Conservation (phyloP, 2,113 vertebrate genomes). For the Salvelinus alpinus region DNA sequence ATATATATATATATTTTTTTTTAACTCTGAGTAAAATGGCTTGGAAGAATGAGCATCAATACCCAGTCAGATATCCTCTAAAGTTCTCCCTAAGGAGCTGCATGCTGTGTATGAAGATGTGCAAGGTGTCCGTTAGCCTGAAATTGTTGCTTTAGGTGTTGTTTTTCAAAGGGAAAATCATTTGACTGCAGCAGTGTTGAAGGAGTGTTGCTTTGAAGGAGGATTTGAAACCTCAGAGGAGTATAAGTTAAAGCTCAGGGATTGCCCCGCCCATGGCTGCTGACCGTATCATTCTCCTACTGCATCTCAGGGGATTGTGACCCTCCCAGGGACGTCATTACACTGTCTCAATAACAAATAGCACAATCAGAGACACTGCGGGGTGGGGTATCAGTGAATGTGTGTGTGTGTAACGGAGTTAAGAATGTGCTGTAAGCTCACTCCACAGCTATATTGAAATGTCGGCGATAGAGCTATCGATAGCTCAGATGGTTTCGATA, state of each 20-base stretch:
- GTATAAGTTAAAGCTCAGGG: neutral
- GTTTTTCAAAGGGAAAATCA: neutral
- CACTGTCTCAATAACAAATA: conserved; percentile 8
- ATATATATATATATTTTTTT: too few relatives aligned
- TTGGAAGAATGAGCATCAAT: too few relatives aligned
- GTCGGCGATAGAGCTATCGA: too few relatives aligned
- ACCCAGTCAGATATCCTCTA: too few relatives aligned
- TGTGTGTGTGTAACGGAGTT: neutral
- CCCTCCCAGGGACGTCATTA: conserved; percentile 10
- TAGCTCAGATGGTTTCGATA: too few relatives aligned
- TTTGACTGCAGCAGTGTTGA: neutral
- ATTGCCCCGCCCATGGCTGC: neutral
- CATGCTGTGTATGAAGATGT: too few relatives aligned
- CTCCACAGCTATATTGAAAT: too few relatives aligned
- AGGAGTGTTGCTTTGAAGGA: neutral
- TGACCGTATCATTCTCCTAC: neutral
- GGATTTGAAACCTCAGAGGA: neutral
- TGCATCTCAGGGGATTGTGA: neutral
- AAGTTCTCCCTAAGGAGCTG: too few relatives aligned
- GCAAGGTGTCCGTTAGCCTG: too few relatives aligned
- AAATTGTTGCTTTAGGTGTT: too few relatives aligned
- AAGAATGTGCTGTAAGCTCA: too few relatives aligned
- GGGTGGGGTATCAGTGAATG: neutral
- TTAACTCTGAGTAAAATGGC: too few relatives aligned
- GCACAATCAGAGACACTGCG: neutral